Evolutionary conservation across 2,888 invertebrate species (phyloP), one percentile per base, ranked within the genome.

Genomic region (Erebia aethiops): DNA sequence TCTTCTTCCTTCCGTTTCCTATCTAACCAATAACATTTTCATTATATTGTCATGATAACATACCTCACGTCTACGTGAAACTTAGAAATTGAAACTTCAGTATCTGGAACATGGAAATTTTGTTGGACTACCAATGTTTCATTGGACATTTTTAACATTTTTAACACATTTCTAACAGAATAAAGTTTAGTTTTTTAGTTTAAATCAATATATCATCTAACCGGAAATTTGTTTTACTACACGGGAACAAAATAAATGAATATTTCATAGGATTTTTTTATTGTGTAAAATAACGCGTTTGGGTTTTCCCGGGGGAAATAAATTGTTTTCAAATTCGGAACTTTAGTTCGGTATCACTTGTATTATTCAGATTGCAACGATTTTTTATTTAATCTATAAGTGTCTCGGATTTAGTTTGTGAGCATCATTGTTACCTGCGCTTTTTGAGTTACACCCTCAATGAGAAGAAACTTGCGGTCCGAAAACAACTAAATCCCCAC

Each of bases 221-320:
- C n/a, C n/a, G n/a, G n/a, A n/a, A 43, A 43, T 61, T 61, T 43
- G 18, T 61, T 18, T 61, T n/a, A 18, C 61, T 43, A 43, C n/a
- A 43, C 7, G 11, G 43, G 61, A 46, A 43, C 61, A 43, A 61
- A 18, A 61, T 46, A 46, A 61, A 61, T 61, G 61, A 46, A 61
- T 61, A 61, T 18, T 46, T 61, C 61, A 61, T 61, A 61, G 61
- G 11, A 46, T 61, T 46, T 46, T 43, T 61, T 61, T 46, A 61
- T 46, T 61, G 61, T 61, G n/a, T 0, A 61, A 61, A 61, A 61
- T 46, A 61, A 61, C 46, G 61, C 41, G 11, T 18, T 16, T 61
- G 61, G 46, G 46, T 61, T 61, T 16, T 46, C 16, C 61, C 46
- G 1, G 7, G 61, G 61, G 43, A 61, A 46, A 61, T 61, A 61